phyloP scores from a whole-genome alignment of 2,797 vertebrate species.

The Chloroceryle inda region DNA sequence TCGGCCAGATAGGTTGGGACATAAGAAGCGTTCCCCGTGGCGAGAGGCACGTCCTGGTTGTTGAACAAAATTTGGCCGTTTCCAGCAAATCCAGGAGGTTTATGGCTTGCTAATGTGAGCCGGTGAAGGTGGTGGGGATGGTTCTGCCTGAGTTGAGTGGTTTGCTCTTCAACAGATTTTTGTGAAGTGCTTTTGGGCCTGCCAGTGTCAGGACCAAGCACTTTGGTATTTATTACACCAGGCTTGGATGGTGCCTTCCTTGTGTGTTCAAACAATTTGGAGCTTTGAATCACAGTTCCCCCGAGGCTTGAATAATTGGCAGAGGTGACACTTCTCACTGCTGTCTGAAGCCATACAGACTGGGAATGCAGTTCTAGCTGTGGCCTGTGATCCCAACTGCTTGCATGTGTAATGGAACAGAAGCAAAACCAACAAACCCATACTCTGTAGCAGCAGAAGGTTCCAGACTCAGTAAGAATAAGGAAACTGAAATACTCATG shows the following conservation, averaged over 20 bases:
- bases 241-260: neutral
- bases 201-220: neutral
- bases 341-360: neutral
- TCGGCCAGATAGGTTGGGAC: neutral
- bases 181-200: neutral
- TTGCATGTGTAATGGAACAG: accelerated
- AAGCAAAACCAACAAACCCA: neutral
- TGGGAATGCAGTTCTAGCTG: neutral
- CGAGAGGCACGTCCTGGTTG: neutral
- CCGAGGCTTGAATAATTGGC: neutral
- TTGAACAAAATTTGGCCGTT: neutral
- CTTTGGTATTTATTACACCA: neutral
- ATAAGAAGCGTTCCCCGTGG: neutral
- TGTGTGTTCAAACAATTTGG: neutral
- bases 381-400: neutral
- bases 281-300: neutral
- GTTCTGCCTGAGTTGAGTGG: neutral
- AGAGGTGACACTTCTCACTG: neutral
- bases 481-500: neutral
- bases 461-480: neutral
- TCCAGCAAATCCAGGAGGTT: neutral
- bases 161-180: neutral
- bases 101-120: neutral
- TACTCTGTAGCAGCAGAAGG: neutral
- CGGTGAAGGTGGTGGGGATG: neutral